Percentiles rank a stretch among this genome's conserved stretches.
phyloP scores from a whole-genome alignment of 2,888 invertebrate species.

The Hypercompe scribonia region DNA sequence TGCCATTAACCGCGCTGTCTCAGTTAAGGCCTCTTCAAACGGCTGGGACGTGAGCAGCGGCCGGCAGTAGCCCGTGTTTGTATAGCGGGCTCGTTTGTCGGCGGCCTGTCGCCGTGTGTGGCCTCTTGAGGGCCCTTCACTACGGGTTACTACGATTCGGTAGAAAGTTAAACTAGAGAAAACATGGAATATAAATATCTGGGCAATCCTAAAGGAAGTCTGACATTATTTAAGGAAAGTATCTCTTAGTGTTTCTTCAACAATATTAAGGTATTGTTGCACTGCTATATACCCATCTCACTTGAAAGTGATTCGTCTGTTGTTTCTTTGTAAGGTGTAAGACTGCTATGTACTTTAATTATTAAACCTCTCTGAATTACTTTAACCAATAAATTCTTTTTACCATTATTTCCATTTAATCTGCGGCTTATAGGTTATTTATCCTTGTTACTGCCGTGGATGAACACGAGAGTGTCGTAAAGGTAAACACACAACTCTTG shows the following conservation, averaged over 20 bases:
- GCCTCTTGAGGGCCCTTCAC: slow-evolving; percentile 54
- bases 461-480: too few relatives aligned
- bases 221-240: background rate
- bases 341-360: too few relatives aligned
- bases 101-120: slow-evolving; percentile 73
- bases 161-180: slow-evolving; percentile 48
- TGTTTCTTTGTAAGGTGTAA: background rate
- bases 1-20: slow-evolving; percentile 48
- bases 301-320: background rate
- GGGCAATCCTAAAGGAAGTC: background rate
- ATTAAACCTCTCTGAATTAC: too few relatives aligned
- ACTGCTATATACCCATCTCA: too few relatives aligned
- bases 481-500: too few relatives aligned
- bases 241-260: background rate
- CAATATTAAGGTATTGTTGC: background rate
- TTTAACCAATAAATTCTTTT: too few relatives aligned
- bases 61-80: slow-evolving; percentile 64
- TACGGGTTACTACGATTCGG: slow-evolving; percentile 34
- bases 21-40: slow-evolving; percentile 50
- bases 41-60: slow-evolving; percentile 42
- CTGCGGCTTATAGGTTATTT: too few relatives aligned
- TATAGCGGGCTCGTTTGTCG: slow-evolving; percentile 67
- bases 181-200: slow-evolving; percentile 42
- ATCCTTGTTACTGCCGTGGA: too few relatives aligned
- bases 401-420: too few relatives aligned